Base-by-base conservation (phyloP, 2,797 vertebrate species). In the Buceros bicornis region DNA sequence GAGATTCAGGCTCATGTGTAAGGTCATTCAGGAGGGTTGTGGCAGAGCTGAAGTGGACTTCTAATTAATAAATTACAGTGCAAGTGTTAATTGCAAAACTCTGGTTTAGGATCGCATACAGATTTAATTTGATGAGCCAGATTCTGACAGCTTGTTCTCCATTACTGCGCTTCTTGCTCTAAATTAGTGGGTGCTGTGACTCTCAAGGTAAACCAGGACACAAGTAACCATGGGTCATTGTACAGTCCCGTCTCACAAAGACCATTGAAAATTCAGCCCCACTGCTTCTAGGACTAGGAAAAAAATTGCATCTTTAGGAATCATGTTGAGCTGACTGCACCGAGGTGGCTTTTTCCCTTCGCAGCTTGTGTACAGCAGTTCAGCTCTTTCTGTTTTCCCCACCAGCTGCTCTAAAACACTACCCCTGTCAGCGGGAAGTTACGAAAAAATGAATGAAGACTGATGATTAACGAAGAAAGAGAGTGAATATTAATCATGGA, bases 401-500 rank as follows among this genome's bases (percentile, higher is more conserved):
- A 21, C 71, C 97, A 97, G 96, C 93, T 97, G 95, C 94, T 96
- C 72, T 8, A 11, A 5, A 94, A 86, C 87, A 74, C 50, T 74
- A 73, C 57, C 66, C 74, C 84, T 95, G 96, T 89, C 97, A 97
- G 91, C 66, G 3, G 94, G 76, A 93, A 79, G 90, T 86, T 40
- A 79, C 82, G 58, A 71, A 87, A 88, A 60, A 93, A 62, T 84
- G 96, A 96, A 96, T 91, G 96, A 96, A 96, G 93, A 93, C 76
- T 85, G 95, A 97, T 98, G 97, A 97, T 96, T 97, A 97, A 97
- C 94, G 91, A 95, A 97, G 97, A 66, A 93, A 79, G 83, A 94
- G 92, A 92, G 91, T 97, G 96, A 97, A 97, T 98, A 97, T 98
- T 97, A 98, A 98, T 98, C 97, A 97, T 82, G 92, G 73, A 97